Base-by-base conservation (phyloP, 2,888 invertebrate species). In the Pomacea canaliculata region DNA sequence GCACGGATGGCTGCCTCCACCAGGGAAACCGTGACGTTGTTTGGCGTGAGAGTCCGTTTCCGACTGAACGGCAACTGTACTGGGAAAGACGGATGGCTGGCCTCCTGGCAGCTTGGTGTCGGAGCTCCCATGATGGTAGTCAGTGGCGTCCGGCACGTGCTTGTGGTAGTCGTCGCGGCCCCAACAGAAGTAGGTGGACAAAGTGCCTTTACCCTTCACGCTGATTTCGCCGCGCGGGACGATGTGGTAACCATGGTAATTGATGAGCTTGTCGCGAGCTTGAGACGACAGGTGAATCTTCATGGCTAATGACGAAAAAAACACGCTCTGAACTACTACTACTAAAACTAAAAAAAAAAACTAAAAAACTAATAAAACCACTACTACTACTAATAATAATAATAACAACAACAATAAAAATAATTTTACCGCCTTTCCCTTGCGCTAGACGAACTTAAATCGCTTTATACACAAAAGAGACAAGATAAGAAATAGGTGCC, bases 141-240 rank as follows among this genome's bases (percentile, higher is more conserved):
- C 82, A 27, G 73, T 80, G 18, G 66, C 74, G 49, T 81, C 76
- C 9, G 86, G 87, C 23, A 87, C 78, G 51, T 81, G 81, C 73
- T 84, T 84, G 71, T 81, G 78, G 73, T 85, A 85, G 12, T 85
- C 86, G 51, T 85, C 85, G 59, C 81, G 83, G 10, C 88, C 87
- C 87, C 13, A 80, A 74, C 37, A 97, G 89, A 97, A 96, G 89
- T 96, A 97, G 0, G 97, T 97, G 18, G 96, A 96, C 96, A 97
- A 96, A 87, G 96, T 95, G 0, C 96, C 96, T 90, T 96, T 97
- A 1, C 96, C 96, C 89, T 97, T 96, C 0, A 96, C 96, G 90
- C 95, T 95, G 7, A 96, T 96, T 87, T 95, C 86, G 23, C 88
- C 88, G 7, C 88, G 82, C 63, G 83, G 81, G 16, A 83, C 76